Evolutionary conservation across 1,140 invertebrate species (phyloP), one percentile per base, ranked within the genome.

Genomic region (Agrypnia vestita): DNA sequence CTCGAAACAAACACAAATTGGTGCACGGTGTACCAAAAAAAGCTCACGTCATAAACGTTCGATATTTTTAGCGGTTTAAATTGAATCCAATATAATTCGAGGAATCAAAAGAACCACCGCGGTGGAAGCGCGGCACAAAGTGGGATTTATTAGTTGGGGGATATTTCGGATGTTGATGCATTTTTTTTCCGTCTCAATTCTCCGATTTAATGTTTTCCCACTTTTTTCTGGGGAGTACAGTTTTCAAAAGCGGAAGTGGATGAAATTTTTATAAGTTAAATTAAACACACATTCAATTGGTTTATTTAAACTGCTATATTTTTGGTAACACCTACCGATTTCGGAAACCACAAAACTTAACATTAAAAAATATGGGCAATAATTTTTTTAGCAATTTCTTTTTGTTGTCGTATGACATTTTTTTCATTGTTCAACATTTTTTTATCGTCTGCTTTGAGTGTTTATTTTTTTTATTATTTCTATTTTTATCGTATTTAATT

Each of bases 61-160:
- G 51, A 62, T 78, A 78, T 78, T 78, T 78, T 73, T 72, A 44
- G 53, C 77, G 77, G 77, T 72, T 72, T 59, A 72, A 78, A 78
- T 78, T 72, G 64, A 78, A 73, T 78, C 77, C 77, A 73, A 78
- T 78, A 78, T 72, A 72, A 73, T 44, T 78, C 21, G 10, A 35
- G 47, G 46, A 72, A 78, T 78, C 77, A 78, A 78, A 78, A 53
- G 77, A 78, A n/a, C 15, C 69, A 78, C 46, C 59, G 67, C 72
- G 49, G 47, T 73, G 77, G 77, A 78, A 78, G 25, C 25, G 25
- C 25, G 25, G 72, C 61, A 78, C 77, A 78, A 78, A 78, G 77
- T 67, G 53, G 21, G 47, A 19, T 78, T 78, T 69, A 69, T 71
- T 69, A 64, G 49, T 73, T 67, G 53, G 67, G 44, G 61, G 35